Evolutionary conservation across 2,797 vertebrate species (phyloP).

Genomic region (Molothrus aeneus): DNA sequence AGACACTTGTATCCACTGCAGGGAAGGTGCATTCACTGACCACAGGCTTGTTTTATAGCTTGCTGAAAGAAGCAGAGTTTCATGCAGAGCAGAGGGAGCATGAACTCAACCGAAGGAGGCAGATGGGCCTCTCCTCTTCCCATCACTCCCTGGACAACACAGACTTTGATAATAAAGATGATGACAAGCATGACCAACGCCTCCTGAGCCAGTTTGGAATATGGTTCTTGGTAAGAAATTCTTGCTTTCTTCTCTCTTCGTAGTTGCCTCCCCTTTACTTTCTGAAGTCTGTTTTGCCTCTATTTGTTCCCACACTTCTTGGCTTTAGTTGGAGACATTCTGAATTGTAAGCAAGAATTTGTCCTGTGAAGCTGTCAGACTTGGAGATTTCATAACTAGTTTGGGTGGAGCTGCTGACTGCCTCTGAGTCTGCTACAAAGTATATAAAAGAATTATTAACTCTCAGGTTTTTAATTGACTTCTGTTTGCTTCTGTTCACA

Average conservation of each 20-base stretch:
- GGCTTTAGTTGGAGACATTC: neutral
- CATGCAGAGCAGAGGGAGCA: constrained; percentile 96
- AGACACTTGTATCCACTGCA: neutral
- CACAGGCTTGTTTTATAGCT: constrained; percentile 72
- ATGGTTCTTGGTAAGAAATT: constrained; percentile 93
- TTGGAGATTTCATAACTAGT: neutral
- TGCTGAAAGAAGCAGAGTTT: constrained; percentile 97
- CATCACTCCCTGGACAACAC: constrained; percentile 97
- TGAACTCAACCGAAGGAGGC: constrained; percentile 91
- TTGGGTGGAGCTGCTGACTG: neutral
- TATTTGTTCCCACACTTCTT: neutral
- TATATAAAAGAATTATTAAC: neutral
- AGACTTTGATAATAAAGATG: constrained; percentile 98
- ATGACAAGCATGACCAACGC: constrained; percentile 96
- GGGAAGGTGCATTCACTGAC: neutral
- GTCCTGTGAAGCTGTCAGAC: neutral
- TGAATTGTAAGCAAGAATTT: neutral
- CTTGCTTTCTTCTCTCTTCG: neutral
- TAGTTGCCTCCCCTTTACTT: neutral
- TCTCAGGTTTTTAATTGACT: neutral
- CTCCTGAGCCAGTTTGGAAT: constrained; percentile 98
- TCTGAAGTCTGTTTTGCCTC: neutral
- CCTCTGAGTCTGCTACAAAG: neutral
- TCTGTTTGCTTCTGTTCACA: neutral
- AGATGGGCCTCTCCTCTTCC: constrained; percentile 95